Conservation (phyloP, 2,888 invertebrate species). For the Gortyna flavago region DNA sequence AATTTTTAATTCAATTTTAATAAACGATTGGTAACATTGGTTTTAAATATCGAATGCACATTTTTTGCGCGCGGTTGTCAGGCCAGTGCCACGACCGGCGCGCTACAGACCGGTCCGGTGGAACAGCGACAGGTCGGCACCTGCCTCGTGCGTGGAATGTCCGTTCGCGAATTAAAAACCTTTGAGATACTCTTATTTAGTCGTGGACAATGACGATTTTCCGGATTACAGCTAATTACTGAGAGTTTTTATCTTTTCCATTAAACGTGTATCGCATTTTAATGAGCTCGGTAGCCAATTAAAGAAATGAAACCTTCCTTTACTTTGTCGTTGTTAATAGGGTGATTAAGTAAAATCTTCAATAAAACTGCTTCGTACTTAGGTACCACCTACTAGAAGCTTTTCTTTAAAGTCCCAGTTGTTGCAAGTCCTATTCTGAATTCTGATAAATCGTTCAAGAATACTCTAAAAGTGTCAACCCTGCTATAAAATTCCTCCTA, state of each 20-base stretch:
- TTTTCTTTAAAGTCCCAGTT: conserved; percentile 9
- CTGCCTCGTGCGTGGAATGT: conserved; percentile 83
- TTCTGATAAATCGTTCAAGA: background rate
- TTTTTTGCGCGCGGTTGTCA: conserved; percentile 71
- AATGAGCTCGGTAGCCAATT: conserved; percentile 59
- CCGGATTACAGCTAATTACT: conserved; percentile 71
- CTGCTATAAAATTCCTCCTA: background rate
- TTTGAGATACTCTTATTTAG: conserved; percentile 67
- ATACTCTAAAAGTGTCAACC: too few relatives aligned
- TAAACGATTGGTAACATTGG: conserved; percentile 65
- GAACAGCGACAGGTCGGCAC: conserved; percentile 84
- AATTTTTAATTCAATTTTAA: conserved; percentile 52
- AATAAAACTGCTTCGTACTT: conserved; percentile 16
- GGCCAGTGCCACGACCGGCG: conserved; percentile 67
- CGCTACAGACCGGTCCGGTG: conserved; percentile 78
- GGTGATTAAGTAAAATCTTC: conserved; percentile 43
- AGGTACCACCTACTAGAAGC: background rate
- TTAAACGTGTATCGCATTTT: conserved; percentile 62
- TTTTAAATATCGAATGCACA: conserved; percentile 73
- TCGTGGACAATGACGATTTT: conserved; percentile 72
- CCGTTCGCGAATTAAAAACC: conserved; percentile 79
- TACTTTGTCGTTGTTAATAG: conserved; percentile 34
- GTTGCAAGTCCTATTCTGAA: background rate
- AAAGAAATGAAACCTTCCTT: conserved; percentile 56
- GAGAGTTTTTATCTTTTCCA: conserved; percentile 60